Base-by-base conservation (phyloP, 2,113 vertebrate species). In the Donacobius atricapilla region DNA sequence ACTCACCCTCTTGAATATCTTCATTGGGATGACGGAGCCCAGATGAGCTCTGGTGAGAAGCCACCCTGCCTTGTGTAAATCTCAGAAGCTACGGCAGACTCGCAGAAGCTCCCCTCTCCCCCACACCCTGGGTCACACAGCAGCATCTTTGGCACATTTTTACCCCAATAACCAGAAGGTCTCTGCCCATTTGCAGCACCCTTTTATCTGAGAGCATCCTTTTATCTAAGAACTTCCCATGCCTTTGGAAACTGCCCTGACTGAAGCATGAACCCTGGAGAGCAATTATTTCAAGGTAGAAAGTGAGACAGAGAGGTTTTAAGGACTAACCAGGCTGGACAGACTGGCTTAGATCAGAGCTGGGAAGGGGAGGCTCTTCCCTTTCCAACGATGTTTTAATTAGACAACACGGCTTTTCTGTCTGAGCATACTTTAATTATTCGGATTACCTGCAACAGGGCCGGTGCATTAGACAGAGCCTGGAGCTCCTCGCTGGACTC, bases 271-370 rank as follows among this genome's bases (percentile, higher is more conserved):
- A 86, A 85, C 54, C 71, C 92, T 6, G 22, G 45, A 92, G 90
- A 95, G 40, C 64, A 81, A 96, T 92, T 92, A 95, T 53, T 77
- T 72, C 79, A 60, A 37, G 13, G 15, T 0, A 60, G 80, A 87
- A 93, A 77, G 11, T 3, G 63, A 94, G 95, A 79, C 78, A 28
- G 58, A 23, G 90, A 84, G 79, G 31, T 53, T 63, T 75, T 15
- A 23, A 70, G 85, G 83, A 95, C 63, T 68, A 54, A 87, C 65
- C 53, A 0, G 85, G 92, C 95, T 76, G 94, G 96, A 44, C 58
- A 42, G 92, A 94, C 95, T 85, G 92, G 95, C 92, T 96, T 35
- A 90, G 92, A 95, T 95, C 90, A 96, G 95, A 97, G 96, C 79
- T 90, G 96, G 90, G 90, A 84, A 91, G 89, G 63, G 47, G 64